phyloP scores from a whole-genome alignment of 2,888 invertebrate genomes.

The Caenorhabditis virilis region DNA sequence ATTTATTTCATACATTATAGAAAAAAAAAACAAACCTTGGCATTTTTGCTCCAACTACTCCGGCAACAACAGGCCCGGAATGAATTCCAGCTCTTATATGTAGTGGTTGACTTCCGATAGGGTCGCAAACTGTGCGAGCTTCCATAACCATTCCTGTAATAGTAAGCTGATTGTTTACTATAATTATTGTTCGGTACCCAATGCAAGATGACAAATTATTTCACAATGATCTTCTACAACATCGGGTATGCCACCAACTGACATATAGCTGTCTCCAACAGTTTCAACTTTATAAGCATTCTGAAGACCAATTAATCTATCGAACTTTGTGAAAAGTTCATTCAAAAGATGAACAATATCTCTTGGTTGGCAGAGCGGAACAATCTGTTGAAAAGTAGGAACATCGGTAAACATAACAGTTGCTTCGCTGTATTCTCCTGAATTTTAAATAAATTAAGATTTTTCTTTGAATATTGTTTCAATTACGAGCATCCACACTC shows the following conservation, averaged over 20 bases:
- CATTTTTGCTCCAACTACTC: constrained; percentile 64
- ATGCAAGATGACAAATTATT: constrained; percentile 66
- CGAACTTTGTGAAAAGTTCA: constrained; percentile 63
- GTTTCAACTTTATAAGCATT: constrained; percentile 62
- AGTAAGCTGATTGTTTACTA: too few species aligned
- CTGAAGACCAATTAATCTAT: constrained; percentile 45
- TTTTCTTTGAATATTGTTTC: not conserved
- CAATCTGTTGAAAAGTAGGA: constrained; percentile 69
- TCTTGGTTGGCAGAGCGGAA: constrained; percentile 63
- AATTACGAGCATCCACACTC: constrained; percentile 65
- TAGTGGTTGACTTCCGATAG: constrained; percentile 50
- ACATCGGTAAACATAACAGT: constrained; percentile 70
- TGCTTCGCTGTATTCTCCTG: constrained; percentile 61
- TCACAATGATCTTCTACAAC: constrained; percentile 63
- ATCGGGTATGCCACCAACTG: constrained; percentile 62
- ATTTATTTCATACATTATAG: too few species aligned
- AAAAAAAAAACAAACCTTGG: constrained; percentile 43
- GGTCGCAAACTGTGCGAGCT: constrained; percentile 61
- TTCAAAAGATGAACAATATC: constrained; percentile 59
- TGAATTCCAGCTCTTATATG: constrained; percentile 62
- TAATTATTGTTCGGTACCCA: too few species aligned
- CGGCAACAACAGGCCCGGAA: constrained; percentile 62
- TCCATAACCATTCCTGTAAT: constrained; percentile 66
- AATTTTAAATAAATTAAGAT: constrained; percentile 1
- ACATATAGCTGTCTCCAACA: constrained; percentile 63